Base-by-base conservation (phyloP, 2,888 invertebrate genomes). In the Pseudanteris insignis region DNA sequence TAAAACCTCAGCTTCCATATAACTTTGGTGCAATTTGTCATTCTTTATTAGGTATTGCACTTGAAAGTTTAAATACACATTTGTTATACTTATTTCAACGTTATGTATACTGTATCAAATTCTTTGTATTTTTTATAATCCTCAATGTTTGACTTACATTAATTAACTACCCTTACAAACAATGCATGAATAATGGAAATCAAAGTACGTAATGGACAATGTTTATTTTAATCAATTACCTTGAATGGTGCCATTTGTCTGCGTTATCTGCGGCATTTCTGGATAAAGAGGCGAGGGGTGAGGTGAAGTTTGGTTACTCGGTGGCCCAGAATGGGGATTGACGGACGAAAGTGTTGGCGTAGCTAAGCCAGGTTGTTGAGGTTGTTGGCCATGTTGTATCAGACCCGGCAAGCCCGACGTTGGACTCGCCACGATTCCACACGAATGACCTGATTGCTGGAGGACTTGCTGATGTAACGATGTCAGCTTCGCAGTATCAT, bases 271-370 rank as follows among this genome's bases (percentile, higher is more conserved):
- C 33, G 73, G 74, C 64, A 76, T 72, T 54, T 75, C 76, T 3
- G 77, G 74, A 62, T 77, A 78, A 63, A 75, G 73, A 53, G 77
- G 79, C 64, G 78, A 77, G 47, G 75, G 75, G 70, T 77, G 78
- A 15, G 77, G 78, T 64, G 78, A 78, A 26, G 76, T 69, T 66
- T 78, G 78, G 67, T 74, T 76, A 64, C 70, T 75, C 57, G 77
- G 67, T 53, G 74, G 68, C 66, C 70, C 72, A 68, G 76, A 74
- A 67, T 75, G 75, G 37, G 75, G 69, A 66, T 74, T 76, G 69
- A 67, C 71, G 65, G 71, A 70, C 63, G 74, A 74, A 10, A 75
- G 70, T 33, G 72, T 77, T 33, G 77, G 72, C 40, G 76, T 70
- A 50, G 67, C 69, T 55, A 73, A 70, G 14, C 60, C 58, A 41